A percentile compares a stretch with the other conserved stretches of the same genome.
Evolutionary conservation across 2,113 vertebrate species (phyloP).

Genomic region (Amblyornis subalaris): DNA sequence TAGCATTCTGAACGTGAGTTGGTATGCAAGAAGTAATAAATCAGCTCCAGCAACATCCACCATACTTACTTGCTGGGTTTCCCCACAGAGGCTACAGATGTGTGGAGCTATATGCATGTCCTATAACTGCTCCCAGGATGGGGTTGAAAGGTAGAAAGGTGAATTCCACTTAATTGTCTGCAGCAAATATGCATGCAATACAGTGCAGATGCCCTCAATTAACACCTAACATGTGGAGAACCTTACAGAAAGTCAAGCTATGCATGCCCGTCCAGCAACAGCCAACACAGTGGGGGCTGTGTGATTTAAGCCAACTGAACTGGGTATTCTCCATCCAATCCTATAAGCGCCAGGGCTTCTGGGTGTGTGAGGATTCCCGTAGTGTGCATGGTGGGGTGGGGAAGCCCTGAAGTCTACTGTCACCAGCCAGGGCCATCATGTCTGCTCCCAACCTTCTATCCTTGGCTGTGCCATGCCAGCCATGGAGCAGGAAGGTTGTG

Average conservation of each 20-base stretch:
- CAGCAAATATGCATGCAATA: background rate
- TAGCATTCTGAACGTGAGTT: background rate
- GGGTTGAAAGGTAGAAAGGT: background rate
- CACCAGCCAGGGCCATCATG: background rate
- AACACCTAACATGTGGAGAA: fast-evolving
- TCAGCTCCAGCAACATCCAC: background rate
- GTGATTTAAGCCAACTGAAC: background rate
- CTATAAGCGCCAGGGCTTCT: fast-evolving
- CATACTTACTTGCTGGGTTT: background rate
- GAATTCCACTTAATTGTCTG: background rate
- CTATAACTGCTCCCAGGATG: background rate
- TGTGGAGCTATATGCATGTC: background rate
- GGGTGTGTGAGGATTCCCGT: background rate
- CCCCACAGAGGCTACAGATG: fast-evolving
- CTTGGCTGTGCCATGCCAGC: fast-evolving
- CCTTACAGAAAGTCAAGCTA: background rate
- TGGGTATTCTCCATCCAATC: fast-evolving
- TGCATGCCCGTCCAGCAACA: background rate
- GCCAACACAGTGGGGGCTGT: background rate
- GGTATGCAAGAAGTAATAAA: background rate
- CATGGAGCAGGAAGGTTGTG: background rate
- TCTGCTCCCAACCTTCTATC: background rate
- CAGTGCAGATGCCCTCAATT: background rate
- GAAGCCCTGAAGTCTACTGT: background rate
- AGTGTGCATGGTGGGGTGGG: fast-evolving